phyloP scores from a whole-genome alignment of 2,797 vertebrate species.

The Pseudochromis fuscus region DNA sequence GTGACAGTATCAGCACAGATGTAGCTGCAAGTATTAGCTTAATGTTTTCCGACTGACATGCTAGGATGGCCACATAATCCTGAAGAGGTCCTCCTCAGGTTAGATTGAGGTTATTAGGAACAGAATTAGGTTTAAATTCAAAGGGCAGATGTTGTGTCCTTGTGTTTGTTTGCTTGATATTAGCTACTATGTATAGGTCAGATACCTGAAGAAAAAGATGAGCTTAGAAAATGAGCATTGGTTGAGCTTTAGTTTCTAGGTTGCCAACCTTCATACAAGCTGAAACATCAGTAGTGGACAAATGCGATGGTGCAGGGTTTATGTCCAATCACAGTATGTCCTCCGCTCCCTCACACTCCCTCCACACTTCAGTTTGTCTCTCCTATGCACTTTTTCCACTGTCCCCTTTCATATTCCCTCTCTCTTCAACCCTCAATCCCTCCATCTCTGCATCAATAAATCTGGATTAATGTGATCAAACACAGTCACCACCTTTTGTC shows the following conservation, averaged over 20 bases:
- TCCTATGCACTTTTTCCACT: constrained; percentile 32
- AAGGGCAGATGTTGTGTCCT: background rate
- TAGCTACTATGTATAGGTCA: background rate
- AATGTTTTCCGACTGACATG: background rate
- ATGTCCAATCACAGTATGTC: constrained; percentile 44
- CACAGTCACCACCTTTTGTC: background rate
- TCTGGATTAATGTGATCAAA: constrained; percentile 1
- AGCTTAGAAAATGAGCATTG: background rate
- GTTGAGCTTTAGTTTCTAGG: background rate
- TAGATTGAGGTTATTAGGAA: too few relatives aligned
- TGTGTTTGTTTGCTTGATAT: background rate
- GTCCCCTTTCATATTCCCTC: background rate
- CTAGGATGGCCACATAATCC: background rate
- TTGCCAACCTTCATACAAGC: too few relatives aligned
- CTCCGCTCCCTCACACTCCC: constrained; percentile 8
- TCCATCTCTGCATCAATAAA: background rate
- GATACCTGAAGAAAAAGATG: too few relatives aligned
- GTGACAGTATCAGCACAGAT: background rate
- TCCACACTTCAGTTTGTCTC: constrained; percentile 29
- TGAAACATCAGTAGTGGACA: too few relatives aligned
- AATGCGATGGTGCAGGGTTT: constrained; percentile 31
- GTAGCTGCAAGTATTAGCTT: background rate
- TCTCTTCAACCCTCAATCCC: constrained; percentile 9
- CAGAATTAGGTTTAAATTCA: too few relatives aligned
- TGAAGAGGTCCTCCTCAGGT: too few relatives aligned